A percentile compares a stretch with the other conserved stretches of the same genome.
phyloP scores from a whole-genome alignment of 2,797 vertebrate genomes.

The Anabas testudineus region DNA sequence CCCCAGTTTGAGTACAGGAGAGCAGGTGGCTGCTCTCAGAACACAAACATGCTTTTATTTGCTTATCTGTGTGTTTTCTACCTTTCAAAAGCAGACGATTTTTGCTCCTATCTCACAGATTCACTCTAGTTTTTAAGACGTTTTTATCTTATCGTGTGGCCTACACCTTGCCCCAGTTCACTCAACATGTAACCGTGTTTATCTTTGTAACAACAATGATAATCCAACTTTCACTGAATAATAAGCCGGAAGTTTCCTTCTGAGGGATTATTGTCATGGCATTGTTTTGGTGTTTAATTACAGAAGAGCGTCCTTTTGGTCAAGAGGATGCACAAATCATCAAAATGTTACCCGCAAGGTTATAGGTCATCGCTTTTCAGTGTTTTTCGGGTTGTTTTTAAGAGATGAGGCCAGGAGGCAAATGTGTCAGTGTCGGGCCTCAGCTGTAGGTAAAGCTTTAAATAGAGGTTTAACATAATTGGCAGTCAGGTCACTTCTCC shows the following conservation, averaged over 20 bases:
- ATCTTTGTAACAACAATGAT: background rate
- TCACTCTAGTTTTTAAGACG: background rate
- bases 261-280: background rate
- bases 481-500: constrained; percentile 68
- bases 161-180: background rate
- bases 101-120: background rate
- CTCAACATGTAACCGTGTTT: background rate
- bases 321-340: background rate
- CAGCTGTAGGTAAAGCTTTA: constrained; percentile 50
- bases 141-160: background rate
- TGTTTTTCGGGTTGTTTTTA: constrained; percentile 30
- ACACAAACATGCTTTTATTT: background rate
- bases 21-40: constrained; percentile 19
- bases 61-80: background rate
- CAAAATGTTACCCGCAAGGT: background rate
- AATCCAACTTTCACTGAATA: background rate
- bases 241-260: background rate
- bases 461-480: constrained; percentile 65
- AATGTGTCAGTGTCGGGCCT: constrained; percentile 56
- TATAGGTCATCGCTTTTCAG: too few relatives aligned
- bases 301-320: constrained; percentile 30
- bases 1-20: constrained; percentile 3
- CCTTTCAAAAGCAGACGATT: background rate
- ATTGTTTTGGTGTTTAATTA: background rate
- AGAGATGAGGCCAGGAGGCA: constrained; percentile 46